A percentile compares a stretch with the other conserved stretches of the same genome.
These are phyloP conservation scores for Spisula solida DNA, from an alignment of 2,888 invertebrate genomes.

Conservation along the genomic window DNA sequence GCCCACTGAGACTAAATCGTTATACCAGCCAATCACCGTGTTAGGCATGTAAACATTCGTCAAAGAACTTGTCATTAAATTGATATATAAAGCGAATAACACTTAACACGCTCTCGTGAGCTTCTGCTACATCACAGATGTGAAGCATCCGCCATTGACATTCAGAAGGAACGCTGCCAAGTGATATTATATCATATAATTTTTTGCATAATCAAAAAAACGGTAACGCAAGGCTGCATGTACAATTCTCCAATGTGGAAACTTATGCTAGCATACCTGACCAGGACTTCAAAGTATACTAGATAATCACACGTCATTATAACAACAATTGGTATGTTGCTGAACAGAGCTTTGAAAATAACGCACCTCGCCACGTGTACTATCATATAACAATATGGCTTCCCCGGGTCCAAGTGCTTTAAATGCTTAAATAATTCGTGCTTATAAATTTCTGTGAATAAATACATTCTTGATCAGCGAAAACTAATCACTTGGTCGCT, in stretches of 20 bases:
- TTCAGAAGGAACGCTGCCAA: slow-evolving; percentile 40
- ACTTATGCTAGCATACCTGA: not conserved
- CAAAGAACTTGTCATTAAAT: slow-evolving; percentile 62
- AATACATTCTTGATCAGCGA: slow-evolving; percentile 30
- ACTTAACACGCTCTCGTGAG: slow-evolving; percentile 60
- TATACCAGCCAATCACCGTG: slow-evolving; percentile 56
- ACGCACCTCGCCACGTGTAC: not conserved
- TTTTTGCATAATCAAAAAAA: slow-evolving; percentile 13
- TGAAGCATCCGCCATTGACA: slow-evolving; percentile 36
- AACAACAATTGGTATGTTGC: not conserved
- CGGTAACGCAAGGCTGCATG: not conserved
- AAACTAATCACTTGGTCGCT: slow-evolving; percentile 27
- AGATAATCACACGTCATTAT: not conserved
- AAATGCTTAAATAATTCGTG: slow-evolving; percentile 13
- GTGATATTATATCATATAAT: not conserved
- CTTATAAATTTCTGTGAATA: slow-evolving; percentile 35
- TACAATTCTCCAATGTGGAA: not conserved
- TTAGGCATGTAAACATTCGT: slow-evolving; percentile 57
- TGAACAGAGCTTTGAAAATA: not conserved
- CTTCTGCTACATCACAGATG: slow-evolving; percentile 60
- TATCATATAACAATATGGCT: not conserved
- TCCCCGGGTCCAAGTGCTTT: not conserved
- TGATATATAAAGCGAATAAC: slow-evolving; percentile 68
- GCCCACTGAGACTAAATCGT: slow-evolving; percentile 59
- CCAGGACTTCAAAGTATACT: not conserved